Conservation (phyloP, 2,888 invertebrate genomes). For the Sycophila texana region DNA sequence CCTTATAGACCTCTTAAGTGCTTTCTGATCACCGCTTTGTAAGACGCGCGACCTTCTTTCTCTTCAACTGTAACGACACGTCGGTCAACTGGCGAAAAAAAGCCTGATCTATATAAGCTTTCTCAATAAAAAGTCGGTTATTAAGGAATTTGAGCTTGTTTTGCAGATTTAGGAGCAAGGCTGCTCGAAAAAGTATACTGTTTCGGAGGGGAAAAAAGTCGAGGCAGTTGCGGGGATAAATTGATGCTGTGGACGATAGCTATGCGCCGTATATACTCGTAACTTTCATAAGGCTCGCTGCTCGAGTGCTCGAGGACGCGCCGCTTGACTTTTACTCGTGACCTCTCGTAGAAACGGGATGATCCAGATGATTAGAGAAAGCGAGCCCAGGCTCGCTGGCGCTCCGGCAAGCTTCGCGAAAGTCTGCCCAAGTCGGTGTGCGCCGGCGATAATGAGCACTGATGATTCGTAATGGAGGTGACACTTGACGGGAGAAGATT, state of each 20-base stretch:
- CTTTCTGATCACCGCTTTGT: constrained; percentile 47
- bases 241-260: too few species aligned
- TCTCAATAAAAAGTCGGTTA: not conserved
- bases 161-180: too few species aligned
- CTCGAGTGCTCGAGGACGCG: constrained; percentile 37
- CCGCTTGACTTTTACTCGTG: constrained; percentile 48
- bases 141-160: not conserved
- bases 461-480: constrained; percentile 50
- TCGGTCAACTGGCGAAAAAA: constrained; percentile 39
- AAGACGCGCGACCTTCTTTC: constrained; percentile 41
- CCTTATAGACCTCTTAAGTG: constrained; percentile 31
- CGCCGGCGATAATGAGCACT: constrained; percentile 47
- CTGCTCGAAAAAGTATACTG: too few species aligned
- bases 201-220: not conserved
- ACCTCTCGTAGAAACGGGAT: constrained; percentile 45
- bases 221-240: not conserved
- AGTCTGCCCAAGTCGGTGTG: not conserved
- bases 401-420: not conserved
- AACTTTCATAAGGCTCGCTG: constrained; percentile 30
- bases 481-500: constrained; percentile 50
- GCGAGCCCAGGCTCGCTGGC: constrained; percentile 4
- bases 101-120: constrained; percentile 4
- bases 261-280: not conserved
- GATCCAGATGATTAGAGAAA: constrained; percentile 53
- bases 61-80: constrained; percentile 38